Evolutionary conservation across 2,797 vertebrate species (phyloP).

Genomic region (Neoniphon sammara): DNA sequence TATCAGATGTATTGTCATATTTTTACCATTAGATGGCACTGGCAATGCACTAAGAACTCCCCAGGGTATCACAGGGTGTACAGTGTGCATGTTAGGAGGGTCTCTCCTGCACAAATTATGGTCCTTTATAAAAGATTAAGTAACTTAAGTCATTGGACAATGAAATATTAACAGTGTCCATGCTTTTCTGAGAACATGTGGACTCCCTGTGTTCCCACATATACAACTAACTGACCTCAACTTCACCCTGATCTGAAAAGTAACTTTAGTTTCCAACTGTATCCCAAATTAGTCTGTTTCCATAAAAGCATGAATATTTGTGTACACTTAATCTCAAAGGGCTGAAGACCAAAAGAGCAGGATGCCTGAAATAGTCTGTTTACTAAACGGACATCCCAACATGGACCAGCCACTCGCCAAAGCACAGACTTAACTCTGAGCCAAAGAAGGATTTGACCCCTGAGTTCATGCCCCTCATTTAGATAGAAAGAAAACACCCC

Average conservation of each 20-base stretch:
- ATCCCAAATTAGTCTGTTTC: constrained; percentile 31
- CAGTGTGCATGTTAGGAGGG: background rate
- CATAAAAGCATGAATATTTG: constrained; percentile 41
- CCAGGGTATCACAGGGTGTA: background rate
- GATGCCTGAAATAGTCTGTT: constrained; percentile 50
- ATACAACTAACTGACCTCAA: background rate
- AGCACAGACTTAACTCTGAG: constrained; percentile 1
- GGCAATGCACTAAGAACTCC: constrained; percentile 2
- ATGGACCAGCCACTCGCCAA: constrained; percentile 14
- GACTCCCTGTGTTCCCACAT: background rate
- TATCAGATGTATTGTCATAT: constrained; percentile 26
- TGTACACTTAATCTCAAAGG: constrained; percentile 16
- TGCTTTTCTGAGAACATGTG: background rate
- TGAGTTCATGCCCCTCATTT: background rate
- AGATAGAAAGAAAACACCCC: constrained; percentile 1
- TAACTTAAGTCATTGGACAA: background rate
- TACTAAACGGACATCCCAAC: constrained; percentile 36
- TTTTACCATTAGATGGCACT: constrained; percentile 72
- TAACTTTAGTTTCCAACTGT: background rate
- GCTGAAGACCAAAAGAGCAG: constrained; percentile 23
- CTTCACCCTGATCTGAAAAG: constrained; percentile 12
- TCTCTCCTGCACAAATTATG: background rate
- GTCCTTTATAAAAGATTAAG: background rate
- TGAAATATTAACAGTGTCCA: background rate
- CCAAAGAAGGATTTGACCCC: constrained; percentile 10